phyloP scores from a whole-genome alignment of 2,113 vertebrate species.

The Tilapia sparmanii region DNA sequence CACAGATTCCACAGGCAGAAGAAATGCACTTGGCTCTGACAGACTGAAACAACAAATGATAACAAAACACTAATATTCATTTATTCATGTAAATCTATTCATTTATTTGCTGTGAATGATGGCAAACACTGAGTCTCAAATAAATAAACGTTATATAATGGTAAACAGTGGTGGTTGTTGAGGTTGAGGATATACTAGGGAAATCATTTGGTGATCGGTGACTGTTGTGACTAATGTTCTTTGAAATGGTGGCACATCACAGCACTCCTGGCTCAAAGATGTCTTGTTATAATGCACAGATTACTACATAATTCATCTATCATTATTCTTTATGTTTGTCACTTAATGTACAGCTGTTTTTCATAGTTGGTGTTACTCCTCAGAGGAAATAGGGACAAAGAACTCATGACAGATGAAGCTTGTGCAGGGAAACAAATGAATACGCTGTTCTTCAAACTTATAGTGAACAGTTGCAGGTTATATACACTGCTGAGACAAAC shows the following conservation, averaged over 20 bases:
- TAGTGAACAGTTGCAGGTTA: neutral
- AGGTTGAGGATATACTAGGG: neutral
- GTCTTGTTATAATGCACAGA: neutral
- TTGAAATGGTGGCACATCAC: neutral
- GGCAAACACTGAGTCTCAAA: neutral
- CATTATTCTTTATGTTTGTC: neutral
- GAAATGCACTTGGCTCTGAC: neutral
- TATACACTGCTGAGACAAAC: neutral
- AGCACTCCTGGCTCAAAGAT: neutral
- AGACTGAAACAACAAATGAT: neutral
- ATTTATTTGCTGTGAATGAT: neutral
- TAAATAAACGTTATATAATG: neutral
- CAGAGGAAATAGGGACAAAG: neutral
- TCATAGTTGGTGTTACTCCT: neutral
- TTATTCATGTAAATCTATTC: neutral
- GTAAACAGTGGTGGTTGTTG: neutral
- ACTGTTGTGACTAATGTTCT: neutral
- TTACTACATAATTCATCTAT: neutral
- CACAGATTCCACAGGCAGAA: neutral
- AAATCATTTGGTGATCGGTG: neutral
- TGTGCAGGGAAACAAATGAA: slow-evolving; percentile 19
- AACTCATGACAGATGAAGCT: neutral
- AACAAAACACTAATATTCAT: neutral
- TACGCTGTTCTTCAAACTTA: neutral
- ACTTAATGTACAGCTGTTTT: neutral